These are phyloP conservation scores for Amblyjoppa fuscipennis DNA, from an alignment of 2,888 invertebrate species.

Conservation along the genomic window DNA sequence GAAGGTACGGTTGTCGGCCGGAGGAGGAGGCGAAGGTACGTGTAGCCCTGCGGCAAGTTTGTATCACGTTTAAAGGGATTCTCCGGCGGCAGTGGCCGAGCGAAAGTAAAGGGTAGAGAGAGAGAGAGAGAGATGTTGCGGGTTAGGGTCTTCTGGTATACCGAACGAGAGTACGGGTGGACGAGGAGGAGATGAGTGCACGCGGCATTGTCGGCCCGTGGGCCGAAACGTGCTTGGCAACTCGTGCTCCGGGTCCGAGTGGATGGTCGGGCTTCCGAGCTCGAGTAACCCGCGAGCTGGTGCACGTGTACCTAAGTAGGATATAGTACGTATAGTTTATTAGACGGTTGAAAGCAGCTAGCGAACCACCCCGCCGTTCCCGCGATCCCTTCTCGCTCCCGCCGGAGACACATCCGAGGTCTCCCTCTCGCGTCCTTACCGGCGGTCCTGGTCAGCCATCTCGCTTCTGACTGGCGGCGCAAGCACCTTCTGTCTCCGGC, in stretches of 20 bases:
- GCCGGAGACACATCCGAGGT: background rate
- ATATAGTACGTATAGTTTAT: slow-evolving; percentile 72
- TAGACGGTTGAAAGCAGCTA: slow-evolving; percentile 70
- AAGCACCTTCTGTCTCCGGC: background rate
- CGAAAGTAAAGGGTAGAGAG: slow-evolving; percentile 24
- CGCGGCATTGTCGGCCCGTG: slow-evolving; percentile 68
- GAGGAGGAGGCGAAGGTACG: background rate
- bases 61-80: slow-evolving; percentile 49
- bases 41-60: slow-evolving; percentile 46
- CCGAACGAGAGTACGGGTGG: slow-evolving; percentile 29
- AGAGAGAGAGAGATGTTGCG: background rate
- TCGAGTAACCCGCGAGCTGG: slow-evolving; percentile 39
- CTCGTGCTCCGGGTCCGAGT: slow-evolving; percentile 60
- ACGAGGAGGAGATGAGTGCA: slow-evolving; percentile 43
- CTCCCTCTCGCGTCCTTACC: slow-evolving; percentile 37
- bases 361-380: slow-evolving; percentile 2
- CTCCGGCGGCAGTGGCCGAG: no score
- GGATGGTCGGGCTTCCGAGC: slow-evolving; percentile 56
- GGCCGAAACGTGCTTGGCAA: slow-evolving; percentile 65
- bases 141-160: background rate
- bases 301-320: slow-evolving; percentile 71
- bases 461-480: slow-evolving; percentile 46
- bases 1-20: slow-evolving; percentile 14
- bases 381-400: slow-evolving; percentile 54
- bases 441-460: slow-evolving; percentile 5